Conservation (phyloP, 2,797 vertebrate genomes). For the Pogonophryne albipinna region DNA sequence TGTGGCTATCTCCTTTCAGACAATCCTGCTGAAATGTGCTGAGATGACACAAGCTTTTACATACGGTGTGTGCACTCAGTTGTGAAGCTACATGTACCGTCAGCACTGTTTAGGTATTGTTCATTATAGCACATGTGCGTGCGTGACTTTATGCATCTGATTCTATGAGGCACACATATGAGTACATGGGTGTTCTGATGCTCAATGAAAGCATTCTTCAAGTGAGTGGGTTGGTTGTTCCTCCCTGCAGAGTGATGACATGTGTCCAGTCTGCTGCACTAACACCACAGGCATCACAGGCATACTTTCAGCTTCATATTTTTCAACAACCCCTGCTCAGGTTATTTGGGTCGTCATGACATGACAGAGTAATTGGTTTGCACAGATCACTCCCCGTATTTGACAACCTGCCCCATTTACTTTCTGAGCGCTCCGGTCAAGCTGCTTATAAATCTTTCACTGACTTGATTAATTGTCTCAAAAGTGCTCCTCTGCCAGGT, state of each 20-base stretch:
- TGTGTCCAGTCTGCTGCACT: constrained; percentile 42
- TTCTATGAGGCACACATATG: constrained; percentile 20
- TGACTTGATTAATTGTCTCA: constrained; percentile 82
- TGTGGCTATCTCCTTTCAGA: constrained; percentile 73
- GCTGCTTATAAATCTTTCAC: constrained; percentile 83
- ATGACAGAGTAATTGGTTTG: constrained; percentile 80
- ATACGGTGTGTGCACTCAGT: constrained; percentile 58
- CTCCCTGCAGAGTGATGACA: constrained; percentile 46
- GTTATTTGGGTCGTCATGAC: constrained; percentile 76
- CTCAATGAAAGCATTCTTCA: constrained; percentile 33
- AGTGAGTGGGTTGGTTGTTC: constrained; percentile 15
- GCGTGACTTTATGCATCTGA: constrained; percentile 34
- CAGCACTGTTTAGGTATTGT: constrained; percentile 63
- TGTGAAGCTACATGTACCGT: constrained; percentile 67
- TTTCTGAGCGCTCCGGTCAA: constrained; percentile 76
- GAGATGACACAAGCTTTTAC: constrained; percentile 76
- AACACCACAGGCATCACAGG: constrained; percentile 44
- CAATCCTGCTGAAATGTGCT: constrained; percentile 71
- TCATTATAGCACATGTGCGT: constrained; percentile 40
- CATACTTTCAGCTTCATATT: constrained; percentile 66
- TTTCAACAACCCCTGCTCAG: constrained; percentile 61
- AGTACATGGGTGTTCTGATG: constrained; percentile 15
- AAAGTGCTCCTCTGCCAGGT: constrained; percentile 78
- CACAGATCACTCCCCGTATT: constrained; percentile 75
- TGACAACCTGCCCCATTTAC: constrained; percentile 79